These are phyloP conservation scores for Eremobia ochroleuca DNA, from an alignment of 2,888 invertebrate species.

Conservation along the genomic window DNA sequence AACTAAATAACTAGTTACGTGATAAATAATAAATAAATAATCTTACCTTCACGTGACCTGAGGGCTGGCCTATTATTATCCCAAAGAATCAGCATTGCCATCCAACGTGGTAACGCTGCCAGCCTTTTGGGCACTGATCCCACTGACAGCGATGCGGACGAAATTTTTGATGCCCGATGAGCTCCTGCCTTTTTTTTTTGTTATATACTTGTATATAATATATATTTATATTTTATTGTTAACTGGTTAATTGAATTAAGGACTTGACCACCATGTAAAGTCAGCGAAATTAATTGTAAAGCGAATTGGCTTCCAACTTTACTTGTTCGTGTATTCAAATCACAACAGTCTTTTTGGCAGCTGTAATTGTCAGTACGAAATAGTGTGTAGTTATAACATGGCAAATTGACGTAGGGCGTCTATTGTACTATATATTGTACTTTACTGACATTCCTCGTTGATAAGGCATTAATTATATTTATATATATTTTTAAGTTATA, in stretches of 20 bases:
- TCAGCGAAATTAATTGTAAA: neutral
- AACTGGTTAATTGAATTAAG: constrained; percentile 53
- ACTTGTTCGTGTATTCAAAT: neutral
- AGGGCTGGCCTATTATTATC: too few relatives aligned
- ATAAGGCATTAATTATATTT: neutral
- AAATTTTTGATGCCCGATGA: too few relatives aligned
- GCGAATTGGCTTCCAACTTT: neutral
- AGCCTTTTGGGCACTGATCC: too few relatives aligned
- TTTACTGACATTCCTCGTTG: neutral
- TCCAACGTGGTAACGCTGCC: too few relatives aligned
- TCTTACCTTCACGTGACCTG: too few relatives aligned
- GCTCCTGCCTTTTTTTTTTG: too few relatives aligned
- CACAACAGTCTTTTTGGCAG: too few relatives aligned
- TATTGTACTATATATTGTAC: neutral
- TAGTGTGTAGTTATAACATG: neutral
- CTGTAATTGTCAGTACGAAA: neutral
- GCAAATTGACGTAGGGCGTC: neutral
- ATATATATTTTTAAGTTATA: neutral
- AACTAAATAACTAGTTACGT: constrained; percentile 44
- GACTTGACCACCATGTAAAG: neutral
- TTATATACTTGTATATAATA: too few relatives aligned
- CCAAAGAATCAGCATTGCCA: too few relatives aligned
- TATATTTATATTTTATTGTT: too few relatives aligned
- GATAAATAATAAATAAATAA: too few relatives aligned
- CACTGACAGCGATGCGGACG: too few relatives aligned